Conservation (phyloP, 2,113 vertebrate genomes). For the Girardinichthys multiradiatus region DNA sequence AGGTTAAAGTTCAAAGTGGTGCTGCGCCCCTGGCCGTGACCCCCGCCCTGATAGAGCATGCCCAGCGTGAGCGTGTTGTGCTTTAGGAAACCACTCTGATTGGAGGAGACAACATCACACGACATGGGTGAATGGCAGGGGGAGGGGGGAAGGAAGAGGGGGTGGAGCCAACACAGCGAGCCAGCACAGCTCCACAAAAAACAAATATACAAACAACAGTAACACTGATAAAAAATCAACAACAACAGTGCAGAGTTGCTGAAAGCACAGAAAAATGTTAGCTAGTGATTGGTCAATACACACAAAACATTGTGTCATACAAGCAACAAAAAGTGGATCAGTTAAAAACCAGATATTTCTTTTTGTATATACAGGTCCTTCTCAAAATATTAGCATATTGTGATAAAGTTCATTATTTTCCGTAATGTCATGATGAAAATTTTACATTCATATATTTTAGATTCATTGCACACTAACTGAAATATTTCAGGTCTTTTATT, state of each 20-base stretch:
- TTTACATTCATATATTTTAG: too few species aligned
- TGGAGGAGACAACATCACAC: constrained; percentile 97
- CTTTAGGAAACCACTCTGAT: constrained; percentile 99
- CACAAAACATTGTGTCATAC: constrained; percentile 66
- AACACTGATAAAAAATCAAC: constrained; percentile 60
- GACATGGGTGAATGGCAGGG: constrained; percentile 88
- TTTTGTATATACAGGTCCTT: too few species aligned
- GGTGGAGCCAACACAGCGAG: constrained; percentile 63
- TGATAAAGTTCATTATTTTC: too few species aligned
- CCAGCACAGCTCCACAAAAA: constrained; percentile 86
- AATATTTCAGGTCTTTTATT: too few species aligned
- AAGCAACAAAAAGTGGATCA: constrained; percentile 49
- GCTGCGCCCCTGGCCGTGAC: constrained; percentile 92
- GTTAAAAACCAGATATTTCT: too few species aligned
- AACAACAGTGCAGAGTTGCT: constrained; percentile 85
- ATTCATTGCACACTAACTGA: too few species aligned
- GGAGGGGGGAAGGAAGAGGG: constrained; percentile 1
- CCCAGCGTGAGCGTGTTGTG: constrained; percentile 99
- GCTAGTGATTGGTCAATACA: constrained; percentile 62
- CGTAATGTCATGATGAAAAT: too few species aligned
- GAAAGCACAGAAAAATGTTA: constrained; percentile 84
- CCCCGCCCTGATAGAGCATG: constrained; percentile 97
- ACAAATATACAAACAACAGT: constrained; percentile 46
- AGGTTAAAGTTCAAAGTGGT: constrained; percentile 99
- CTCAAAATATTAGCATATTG: too few species aligned